These are phyloP conservation scores for Nesoenas mayeri DNA, from an alignment of 2,113 vertebrate genomes.

Conservation along the genomic window DNA sequence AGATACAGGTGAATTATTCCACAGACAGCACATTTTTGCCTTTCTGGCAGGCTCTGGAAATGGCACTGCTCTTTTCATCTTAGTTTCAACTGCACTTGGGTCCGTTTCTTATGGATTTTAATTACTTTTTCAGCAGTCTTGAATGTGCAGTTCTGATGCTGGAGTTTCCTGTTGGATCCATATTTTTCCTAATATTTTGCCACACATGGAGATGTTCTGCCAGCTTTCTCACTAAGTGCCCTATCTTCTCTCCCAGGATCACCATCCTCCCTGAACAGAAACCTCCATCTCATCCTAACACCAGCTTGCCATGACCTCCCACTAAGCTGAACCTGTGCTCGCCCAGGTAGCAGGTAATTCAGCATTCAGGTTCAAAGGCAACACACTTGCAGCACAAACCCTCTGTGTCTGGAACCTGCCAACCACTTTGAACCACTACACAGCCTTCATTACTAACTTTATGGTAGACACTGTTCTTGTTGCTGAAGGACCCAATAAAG, in stretches of 20 bases:
- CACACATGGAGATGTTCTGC: fast-evolving
- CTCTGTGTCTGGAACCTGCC: background rate
- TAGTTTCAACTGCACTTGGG: background rate
- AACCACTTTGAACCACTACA: background rate
- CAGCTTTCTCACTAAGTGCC: background rate
- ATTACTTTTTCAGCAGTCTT: background rate
- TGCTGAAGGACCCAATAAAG: background rate
- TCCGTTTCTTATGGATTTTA: background rate
- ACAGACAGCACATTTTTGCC: background rate
- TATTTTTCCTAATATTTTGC: background rate
- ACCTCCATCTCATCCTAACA: background rate
- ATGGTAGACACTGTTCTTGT: fast-evolving
- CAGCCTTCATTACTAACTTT: background rate
- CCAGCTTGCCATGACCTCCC: background rate
- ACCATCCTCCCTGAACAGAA: background rate
- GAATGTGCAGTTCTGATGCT: background rate
- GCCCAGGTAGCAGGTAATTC: background rate
- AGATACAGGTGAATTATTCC: background rate
- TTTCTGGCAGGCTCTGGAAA: background rate
- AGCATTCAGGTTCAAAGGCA: background rate
- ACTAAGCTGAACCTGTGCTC: background rate
- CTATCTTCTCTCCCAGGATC: background rate
- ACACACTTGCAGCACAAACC: background rate
- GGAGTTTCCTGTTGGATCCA: background rate
- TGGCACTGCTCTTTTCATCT: background rate